Evolutionary conservation across 1,140 invertebrate genomes (phyloP).

Genomic region (Mya arenaria): DNA sequence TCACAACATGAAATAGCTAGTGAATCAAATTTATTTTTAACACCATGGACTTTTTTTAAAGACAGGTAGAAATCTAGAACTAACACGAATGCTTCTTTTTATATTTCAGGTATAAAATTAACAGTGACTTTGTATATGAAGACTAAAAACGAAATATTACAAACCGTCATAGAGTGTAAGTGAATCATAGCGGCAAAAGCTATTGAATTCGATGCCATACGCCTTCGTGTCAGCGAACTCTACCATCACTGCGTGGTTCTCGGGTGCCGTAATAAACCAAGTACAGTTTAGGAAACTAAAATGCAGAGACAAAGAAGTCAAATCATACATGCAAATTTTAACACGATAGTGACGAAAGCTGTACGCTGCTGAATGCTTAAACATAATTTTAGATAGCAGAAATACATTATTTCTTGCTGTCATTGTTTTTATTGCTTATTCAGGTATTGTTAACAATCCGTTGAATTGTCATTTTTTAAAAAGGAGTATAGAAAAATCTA

Average conservation of each 20-base stretch:
- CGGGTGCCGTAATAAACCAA: background rate
- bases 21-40: no score
- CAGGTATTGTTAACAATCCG: background rate
- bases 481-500: no score
- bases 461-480: background rate
- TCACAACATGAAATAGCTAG: no score
- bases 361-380: background rate
- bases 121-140: no score
- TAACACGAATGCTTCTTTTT: no score
- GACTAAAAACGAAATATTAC: no score
- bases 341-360: background rate
- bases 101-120: no score
- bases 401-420: no score
- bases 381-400: background rate
- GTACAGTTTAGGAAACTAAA: background rate
- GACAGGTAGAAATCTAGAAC: no score
- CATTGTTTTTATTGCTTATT: background rate
- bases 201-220: background rate
- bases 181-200: background rate
- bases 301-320: background rate
- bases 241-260: background rate
- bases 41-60: no score
- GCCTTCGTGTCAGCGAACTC: background rate
- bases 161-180: background rate
- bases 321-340: background rate